phyloP scores from a whole-genome alignment of 2,888 invertebrate species.

The Idaea straminata region DNA sequence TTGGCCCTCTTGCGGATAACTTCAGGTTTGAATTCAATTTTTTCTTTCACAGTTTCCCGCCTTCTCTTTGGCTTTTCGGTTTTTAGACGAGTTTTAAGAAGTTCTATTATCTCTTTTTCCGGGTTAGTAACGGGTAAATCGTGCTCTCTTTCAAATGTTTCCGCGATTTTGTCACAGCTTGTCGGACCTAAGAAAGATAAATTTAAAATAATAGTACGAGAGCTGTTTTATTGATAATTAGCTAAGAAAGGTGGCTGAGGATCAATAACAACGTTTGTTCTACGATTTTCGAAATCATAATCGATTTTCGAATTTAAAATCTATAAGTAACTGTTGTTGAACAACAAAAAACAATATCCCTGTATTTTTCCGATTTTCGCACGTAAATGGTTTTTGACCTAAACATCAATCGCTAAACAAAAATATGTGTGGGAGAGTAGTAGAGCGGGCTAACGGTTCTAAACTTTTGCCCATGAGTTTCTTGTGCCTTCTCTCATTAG shows the following conservation, averaged over 20 bases:
- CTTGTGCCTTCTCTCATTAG: too few relatives aligned
- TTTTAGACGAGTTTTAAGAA: not conserved
- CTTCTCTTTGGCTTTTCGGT: not conserved
- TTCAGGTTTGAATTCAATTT: not conserved
- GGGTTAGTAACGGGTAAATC: not conserved
- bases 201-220: not conserved
- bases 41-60: not conserved
- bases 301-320: too few relatives aligned
- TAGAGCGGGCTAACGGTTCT: not conserved
- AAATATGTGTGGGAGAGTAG: not conserved
- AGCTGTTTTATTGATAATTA: not conserved
- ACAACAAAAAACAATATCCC: too few relatives aligned
- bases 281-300: not conserved
- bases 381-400: too few relatives aligned
- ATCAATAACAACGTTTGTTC: not conserved
- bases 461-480: too few relatives aligned
- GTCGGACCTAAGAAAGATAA: not conserved
- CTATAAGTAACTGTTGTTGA: too few relatives aligned
- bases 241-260: not conserved
- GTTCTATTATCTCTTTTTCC: constrained; percentile 1
- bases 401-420: too few relatives aligned
- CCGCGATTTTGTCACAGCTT: not conserved
- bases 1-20: not conserved
- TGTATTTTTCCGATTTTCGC: too few relatives aligned
- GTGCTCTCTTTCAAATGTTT: not conserved